Percentiles rank a stretch among this genome's conserved stretches.
These are phyloP conservation scores for Lepidurus couesii DNA, from an alignment of 1,140 invertebrate species.

Conservation along the genomic window DNA sequence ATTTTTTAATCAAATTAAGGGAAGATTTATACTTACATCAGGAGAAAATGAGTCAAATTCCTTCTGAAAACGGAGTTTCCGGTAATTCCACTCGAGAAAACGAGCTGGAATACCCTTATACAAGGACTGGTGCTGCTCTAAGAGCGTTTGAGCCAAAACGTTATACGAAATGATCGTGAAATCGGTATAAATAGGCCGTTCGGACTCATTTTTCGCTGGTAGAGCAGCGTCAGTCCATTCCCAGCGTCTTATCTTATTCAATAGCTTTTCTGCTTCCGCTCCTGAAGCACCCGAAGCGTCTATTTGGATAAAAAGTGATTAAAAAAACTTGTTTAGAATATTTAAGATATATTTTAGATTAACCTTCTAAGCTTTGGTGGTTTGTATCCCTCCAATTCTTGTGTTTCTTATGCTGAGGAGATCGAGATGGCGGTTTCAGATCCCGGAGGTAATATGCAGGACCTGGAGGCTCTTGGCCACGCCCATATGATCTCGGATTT, in stretches of 20 bases:
- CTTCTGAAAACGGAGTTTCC: conserved; percentile 59
- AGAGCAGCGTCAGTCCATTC: neutral
- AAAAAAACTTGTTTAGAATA: too few relatives aligned
- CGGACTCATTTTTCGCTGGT: neutral
- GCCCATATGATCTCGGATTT: neutral
- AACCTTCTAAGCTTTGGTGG: neutral
- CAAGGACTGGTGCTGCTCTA: conserved; percentile 66
- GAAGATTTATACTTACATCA: conserved; percentile 56
- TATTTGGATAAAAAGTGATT: too few relatives aligned
- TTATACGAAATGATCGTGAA: conserved; percentile 69
- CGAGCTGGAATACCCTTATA: conserved; percentile 58
- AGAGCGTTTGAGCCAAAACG: conserved; percentile 73
- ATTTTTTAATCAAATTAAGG: neutral
- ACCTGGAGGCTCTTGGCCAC: neutral
- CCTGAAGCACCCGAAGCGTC: too few relatives aligned
- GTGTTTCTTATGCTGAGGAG: neutral
- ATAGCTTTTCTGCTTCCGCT: too few relatives aligned
- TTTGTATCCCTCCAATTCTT: neutral
- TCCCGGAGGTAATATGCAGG: neutral
- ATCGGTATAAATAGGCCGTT: neutral
- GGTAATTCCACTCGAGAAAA: conserved; percentile 62
- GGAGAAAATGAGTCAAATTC: conserved; percentile 64
- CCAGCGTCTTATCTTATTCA: neutral
- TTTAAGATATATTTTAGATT: neutral
- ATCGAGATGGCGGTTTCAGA: neutral